Conservation (phyloP, 2,888 invertebrate genomes). For the Drosophila macrothrix region DNA sequence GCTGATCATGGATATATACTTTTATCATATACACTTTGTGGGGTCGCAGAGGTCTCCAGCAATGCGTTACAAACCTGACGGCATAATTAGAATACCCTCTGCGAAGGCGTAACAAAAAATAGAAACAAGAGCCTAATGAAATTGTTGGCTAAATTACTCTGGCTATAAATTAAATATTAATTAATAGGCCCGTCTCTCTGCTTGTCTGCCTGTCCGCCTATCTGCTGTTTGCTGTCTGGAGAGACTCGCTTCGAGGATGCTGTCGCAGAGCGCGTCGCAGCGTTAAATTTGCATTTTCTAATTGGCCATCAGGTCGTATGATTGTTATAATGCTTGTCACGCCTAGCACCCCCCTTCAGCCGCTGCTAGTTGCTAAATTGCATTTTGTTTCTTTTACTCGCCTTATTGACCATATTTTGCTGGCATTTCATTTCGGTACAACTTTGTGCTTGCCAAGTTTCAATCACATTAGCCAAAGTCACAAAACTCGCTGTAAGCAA, state of each 20-base stretch:
- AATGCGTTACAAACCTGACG: not conserved
- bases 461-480: conserved; percentile 18
- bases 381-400: conserved; percentile 55
- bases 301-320: conserved; percentile 68
- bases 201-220: not conserved
- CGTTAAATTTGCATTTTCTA: conserved; percentile 71
- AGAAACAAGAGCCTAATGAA: conserved; percentile 33
- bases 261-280: conserved; percentile 4
- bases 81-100: not conserved
- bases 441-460: conserved; percentile 1
- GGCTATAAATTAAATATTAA: conserved; percentile 77
- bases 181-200: conserved; percentile 60
- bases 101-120: not conserved
- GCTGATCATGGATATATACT: not conserved
- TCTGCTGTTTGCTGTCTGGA: conserved; percentile 7
- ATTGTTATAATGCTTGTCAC: conserved; percentile 51
- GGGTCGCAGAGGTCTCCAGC: not conserved
- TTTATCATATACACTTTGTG: not conserved
- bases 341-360: not conserved
- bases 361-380: conserved; percentile 38
- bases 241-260: conserved; percentile 25
- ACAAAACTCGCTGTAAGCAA: conserved; percentile 6
- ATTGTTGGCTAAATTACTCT: conserved; percentile 53
- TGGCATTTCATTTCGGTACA: conserved; percentile 22
- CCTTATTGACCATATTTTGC: conserved; percentile 43